Conservation (phyloP, 30 jellyfish, hydroid and myxozoan genomes). For the Hydractinia symbiolongicarpus region DNA sequence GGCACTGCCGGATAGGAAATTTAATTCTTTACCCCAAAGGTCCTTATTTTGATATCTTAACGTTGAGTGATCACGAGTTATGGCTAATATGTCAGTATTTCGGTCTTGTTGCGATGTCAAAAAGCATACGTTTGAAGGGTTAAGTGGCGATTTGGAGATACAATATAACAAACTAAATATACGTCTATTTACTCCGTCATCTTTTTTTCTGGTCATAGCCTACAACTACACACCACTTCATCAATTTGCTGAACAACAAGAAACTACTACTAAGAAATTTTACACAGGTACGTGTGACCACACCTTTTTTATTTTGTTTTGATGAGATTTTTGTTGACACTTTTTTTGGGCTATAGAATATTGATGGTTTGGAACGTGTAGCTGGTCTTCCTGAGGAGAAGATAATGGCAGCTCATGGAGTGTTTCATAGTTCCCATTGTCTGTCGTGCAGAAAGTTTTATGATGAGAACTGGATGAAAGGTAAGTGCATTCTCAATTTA, state of each 20-base stretch:
- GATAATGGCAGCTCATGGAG: constrained; percentile 87
- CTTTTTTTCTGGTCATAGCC: constrained; percentile 38
- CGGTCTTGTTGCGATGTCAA: too few species aligned
- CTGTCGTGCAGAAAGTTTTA: constrained; percentile 38
- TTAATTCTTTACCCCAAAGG: too few species aligned
- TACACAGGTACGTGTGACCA: constrained; percentile 54
- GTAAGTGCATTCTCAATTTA: constrained; percentile 5
- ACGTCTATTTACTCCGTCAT: background rate
- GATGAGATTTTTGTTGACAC: constrained; percentile 9
- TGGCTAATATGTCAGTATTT: too few species aligned
- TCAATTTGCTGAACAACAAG: constrained; percentile 45
- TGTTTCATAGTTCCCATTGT: constrained; percentile 70
- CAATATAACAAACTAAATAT: background rate
- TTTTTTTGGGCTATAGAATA: constrained; percentile 43
- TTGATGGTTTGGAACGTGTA: constrained; percentile 81
- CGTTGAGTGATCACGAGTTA: too few species aligned
- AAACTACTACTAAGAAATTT: constrained; percentile 44
- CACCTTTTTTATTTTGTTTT: background rate
- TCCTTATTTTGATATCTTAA: too few species aligned
- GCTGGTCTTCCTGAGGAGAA: constrained; percentile 72
- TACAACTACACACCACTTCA: constrained; percentile 66
- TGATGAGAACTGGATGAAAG: constrained; percentile 57
- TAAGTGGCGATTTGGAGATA: background rate
- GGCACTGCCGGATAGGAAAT: too few species aligned
- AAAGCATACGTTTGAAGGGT: background rate